phyloP scores from a whole-genome alignment of 2,888 invertebrate genomes.

The Apamea crenata region DNA sequence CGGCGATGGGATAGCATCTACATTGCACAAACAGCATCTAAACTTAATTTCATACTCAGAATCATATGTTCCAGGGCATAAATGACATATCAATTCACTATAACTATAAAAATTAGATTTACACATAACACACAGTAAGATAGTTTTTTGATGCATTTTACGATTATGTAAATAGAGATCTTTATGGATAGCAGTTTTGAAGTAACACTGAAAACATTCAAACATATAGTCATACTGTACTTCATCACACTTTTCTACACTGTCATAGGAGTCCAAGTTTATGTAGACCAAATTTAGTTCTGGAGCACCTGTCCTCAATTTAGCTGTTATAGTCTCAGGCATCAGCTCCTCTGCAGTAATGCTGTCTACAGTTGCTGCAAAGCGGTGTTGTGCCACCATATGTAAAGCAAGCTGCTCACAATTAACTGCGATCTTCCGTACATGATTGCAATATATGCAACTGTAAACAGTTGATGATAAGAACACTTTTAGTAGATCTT shows the following conservation, averaged over 20 bases:
- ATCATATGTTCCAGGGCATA: conserved; percentile 95
- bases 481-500: conserved; percentile 93
- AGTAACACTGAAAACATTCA: conserved; percentile 96
- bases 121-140: conserved; percentile 96
- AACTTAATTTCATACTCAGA: conserved; percentile 92
- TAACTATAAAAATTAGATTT: conserved; percentile 96
- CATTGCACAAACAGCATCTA: conserved; percentile 95
- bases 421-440: conserved; percentile 95
- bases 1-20: conserved; percentile 95
- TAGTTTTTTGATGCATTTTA: conserved; percentile 96
- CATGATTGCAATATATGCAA: conserved; percentile 97
- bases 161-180: conserved; percentile 96
- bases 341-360: conserved; percentile 94
- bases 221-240: conserved; percentile 92
- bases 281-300: conserved; percentile 92
- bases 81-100: conserved; percentile 96
- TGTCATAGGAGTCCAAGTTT: conserved; percentile 93
- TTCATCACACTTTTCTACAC: conserved; percentile 89
- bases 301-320: conserved; percentile 91
- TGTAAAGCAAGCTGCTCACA: conserved; percentile 95
- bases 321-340: conserved; percentile 93
- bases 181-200: conserved; percentile 94
- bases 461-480: conserved; percentile 92
- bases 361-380: conserved; percentile 94
- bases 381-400: conserved; percentile 94